phyloP scores from a whole-genome alignment of 1,140 invertebrate species.

The Diplogasteroides magnus region DNA sequence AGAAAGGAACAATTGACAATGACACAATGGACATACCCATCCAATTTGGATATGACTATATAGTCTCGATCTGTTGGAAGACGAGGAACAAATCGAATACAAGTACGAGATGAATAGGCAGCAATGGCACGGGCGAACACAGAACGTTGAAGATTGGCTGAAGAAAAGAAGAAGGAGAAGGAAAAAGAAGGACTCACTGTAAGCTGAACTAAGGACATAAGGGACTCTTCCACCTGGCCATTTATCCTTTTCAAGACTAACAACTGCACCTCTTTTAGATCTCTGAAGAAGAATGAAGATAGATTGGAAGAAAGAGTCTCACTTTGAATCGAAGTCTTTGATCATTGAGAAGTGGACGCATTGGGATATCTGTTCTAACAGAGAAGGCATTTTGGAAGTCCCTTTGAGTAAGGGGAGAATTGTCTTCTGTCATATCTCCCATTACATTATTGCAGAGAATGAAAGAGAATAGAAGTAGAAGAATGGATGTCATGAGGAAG shows the following conservation, averaged over 20 bases:
- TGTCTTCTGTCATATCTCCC: no score
- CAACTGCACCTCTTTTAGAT: conserved; percentile 38
- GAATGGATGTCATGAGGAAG: no score
- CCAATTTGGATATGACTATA: conserved; percentile 50
- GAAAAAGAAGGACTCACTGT: conserved; percentile 41
- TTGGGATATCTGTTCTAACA: conserved; percentile 1
- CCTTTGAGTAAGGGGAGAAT: not conserved
- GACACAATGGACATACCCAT: conserved; percentile 38
- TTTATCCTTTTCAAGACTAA: conserved; percentile 51
- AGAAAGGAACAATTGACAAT: not conserved
- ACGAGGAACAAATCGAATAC: conserved; percentile 55
- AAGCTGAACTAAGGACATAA: conserved; percentile 48
- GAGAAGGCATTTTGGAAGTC: conserved; percentile 13
- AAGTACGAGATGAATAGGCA: conserved; percentile 47
- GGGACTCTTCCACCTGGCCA: conserved; percentile 52
- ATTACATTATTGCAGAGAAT: no score
- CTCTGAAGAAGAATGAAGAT: conserved; percentile 13
- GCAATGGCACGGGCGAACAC: conserved; percentile 46
- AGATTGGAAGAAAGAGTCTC: conserved; percentile 15
- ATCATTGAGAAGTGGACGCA: conserved; percentile 20
- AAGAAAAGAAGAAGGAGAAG: conserved; percentile 16
- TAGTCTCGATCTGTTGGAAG: conserved; percentile 44
- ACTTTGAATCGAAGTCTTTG: conserved; percentile 26
- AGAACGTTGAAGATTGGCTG: conserved; percentile 44
- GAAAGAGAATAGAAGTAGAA: not conserved